These are phyloP conservation scores for Dugesia japonica DNA, from an alignment of 2,888 invertebrate species.

Conservation along the genomic window DNA sequence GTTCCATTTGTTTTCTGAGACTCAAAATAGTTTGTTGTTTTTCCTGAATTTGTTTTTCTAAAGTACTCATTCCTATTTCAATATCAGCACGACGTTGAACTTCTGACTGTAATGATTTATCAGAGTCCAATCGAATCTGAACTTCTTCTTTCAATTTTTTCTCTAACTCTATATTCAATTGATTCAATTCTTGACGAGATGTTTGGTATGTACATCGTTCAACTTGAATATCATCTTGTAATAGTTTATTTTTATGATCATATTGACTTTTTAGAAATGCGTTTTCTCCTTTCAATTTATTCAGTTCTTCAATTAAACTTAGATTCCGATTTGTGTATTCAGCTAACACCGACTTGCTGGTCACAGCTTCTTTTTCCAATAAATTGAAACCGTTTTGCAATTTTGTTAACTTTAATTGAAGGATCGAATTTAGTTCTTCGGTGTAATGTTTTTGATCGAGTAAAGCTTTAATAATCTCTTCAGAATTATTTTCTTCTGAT, in stretches of 20 bases:
- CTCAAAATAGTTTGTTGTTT: slow-evolving; percentile 16
- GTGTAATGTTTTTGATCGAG: background rate
- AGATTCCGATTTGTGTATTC: background rate
- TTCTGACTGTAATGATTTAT: background rate
- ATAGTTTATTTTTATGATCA: slow-evolving; percentile 5
- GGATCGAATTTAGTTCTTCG: background rate
- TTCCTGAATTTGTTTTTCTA: background rate
- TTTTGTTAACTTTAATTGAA: background rate
- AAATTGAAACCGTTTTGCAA: background rate
- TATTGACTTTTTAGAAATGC: background rate
- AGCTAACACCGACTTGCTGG: background rate
- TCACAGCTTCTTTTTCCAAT: background rate
- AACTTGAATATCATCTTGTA: slow-evolving; percentile 20
- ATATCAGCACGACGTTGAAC: background rate
- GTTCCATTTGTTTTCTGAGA: background rate
- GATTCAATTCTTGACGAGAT: background rate
- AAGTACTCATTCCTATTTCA: background rate
- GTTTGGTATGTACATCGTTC: background rate
- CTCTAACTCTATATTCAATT: background rate
- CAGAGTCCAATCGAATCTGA: background rate
- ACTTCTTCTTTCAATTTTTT: background rate
- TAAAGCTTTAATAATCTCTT: background rate
- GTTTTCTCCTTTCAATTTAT: background rate
- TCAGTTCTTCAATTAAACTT: background rate
- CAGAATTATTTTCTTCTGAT: background rate